A percentile compares a stretch with the other conserved stretches of the same genome.
These are phyloP conservation scores for Plutomurus gul DNA, from an alignment of 1,140 invertebrate genomes.

Conservation along the genomic window DNA sequence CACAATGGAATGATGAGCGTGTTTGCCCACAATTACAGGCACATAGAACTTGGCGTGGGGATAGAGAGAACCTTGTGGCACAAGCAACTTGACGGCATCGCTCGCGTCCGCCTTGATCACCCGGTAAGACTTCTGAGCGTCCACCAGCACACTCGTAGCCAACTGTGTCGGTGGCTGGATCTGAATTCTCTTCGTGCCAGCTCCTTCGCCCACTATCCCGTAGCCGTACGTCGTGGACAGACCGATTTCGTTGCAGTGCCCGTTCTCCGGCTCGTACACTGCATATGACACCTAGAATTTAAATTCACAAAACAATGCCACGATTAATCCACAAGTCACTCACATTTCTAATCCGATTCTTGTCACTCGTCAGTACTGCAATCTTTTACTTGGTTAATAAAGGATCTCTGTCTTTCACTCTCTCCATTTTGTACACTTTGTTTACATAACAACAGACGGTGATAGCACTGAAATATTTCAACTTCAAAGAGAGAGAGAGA, in stretches of 20 bases:
- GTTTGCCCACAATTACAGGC: constrained; percentile 75
- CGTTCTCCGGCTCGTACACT: constrained; percentile 71
- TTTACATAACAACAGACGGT: too few species aligned
- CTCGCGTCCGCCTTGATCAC: constrained; percentile 73
- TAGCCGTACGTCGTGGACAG: constrained; percentile 52
- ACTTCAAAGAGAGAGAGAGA: too few species aligned
- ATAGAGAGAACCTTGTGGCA: constrained; percentile 83
- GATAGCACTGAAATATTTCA: too few species aligned
- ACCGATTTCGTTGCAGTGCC: constrained; percentile 53
- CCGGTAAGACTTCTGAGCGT: constrained; percentile 77
- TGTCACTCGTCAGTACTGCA: too few species aligned
- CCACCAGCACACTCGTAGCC: constrained; percentile 71
- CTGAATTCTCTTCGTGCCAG: constrained; percentile 68
- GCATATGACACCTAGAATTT: constrained; percentile 74
- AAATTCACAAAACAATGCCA: too few species aligned
- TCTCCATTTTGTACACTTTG: too few species aligned
- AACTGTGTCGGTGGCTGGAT: constrained; percentile 75
- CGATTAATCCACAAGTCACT: too few species aligned
- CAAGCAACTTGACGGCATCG: constrained; percentile 74
- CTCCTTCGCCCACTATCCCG: constrained; percentile 65
- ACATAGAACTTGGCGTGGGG: constrained; percentile 84
- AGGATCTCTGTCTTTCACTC: too few species aligned
- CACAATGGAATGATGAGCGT: constrained; percentile 64
- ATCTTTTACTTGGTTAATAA: too few species aligned
- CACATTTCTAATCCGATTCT: too few species aligned